Evolutionary conservation across 2,888 invertebrate genomes (phyloP), one percentile per base, ranked within the genome.

Genomic region (Dryobotodes eremita): DNA sequence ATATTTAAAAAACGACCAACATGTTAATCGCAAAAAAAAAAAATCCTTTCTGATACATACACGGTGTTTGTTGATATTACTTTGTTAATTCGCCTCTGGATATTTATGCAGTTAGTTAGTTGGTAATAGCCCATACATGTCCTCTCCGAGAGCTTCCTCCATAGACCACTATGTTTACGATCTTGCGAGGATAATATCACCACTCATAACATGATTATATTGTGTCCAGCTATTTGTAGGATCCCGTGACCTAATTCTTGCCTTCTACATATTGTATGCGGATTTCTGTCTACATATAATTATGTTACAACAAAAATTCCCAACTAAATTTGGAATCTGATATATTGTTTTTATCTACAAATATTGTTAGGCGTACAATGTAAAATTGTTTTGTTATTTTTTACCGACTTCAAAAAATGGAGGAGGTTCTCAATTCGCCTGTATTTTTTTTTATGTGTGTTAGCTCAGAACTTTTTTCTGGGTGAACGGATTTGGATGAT

Each of bases 121-220:
- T 68, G 36, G 42, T 78, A 68, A 81, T 61, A 50, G 66, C 7
- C 79, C 84, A 84, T 81, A 50, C 20, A 23, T 71, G 81, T 81
- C 61, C 42, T 57, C 57, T 53, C 42, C 0, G 50, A 42, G 53
- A 55, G 61, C 57, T 15, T 26, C 46, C 64, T 62, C 55, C 66
- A 42, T 81, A 71, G 20, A 83, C 66, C 46, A n/a, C 23, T 62
- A 36, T 62, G 66, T 79, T 55, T 66, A 83, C 36, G 59, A 66
- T 66, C 65, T 83, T 36, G 59, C 48, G 50, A 42, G 48, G 55
- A 71, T 53, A 57, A 78, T 65, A 77, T 77, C 64, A 31, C 83
- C 15, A 70, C 57, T 80, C 80, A 77, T 48, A 69, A 55, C 57
- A 50, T 46, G 46, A 59, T 68, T 53, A 80, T 59, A 83, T 76